phyloP scores from a whole-genome alignment of 2,797 vertebrate genomes.

The Holocentrus rufus region DNA sequence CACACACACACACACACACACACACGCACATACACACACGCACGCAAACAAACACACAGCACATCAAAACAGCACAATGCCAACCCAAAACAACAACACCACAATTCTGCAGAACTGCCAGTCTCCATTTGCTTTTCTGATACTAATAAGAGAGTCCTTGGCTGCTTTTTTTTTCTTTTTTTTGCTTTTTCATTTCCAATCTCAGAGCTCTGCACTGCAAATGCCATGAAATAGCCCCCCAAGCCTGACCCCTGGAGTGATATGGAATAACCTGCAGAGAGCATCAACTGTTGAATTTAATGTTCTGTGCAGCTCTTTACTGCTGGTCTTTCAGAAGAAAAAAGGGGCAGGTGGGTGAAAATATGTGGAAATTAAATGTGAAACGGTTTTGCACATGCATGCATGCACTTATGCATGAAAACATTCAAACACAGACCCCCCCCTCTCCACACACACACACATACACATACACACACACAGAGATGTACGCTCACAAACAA shows the following conservation, averaged over 20 bases:
- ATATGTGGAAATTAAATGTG: slow-evolving; percentile 37
- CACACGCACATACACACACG: slow-evolving; percentile 3
- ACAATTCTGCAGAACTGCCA: slow-evolving; percentile 55
- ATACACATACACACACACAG: not conserved
- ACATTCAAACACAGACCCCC: slow-evolving; percentile 5
- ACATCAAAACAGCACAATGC: not conserved
- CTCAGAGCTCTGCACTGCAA: slow-evolving; percentile 61
- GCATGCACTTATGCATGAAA: slow-evolving; percentile 29
- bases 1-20: slow-evolving; percentile 37
- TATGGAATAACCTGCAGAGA: slow-evolving; percentile 73
- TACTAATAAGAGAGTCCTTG: slow-evolving; percentile 67
- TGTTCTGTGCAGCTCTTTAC: slow-evolving; percentile 60
- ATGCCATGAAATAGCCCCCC: slow-evolving; percentile 69
- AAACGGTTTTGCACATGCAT: slow-evolving; percentile 47
- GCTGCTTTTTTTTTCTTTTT: slow-evolving; percentile 55
- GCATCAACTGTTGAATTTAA: slow-evolving; percentile 69
- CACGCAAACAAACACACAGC: slow-evolving; percentile 3
- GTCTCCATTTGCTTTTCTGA: slow-evolving; percentile 63
- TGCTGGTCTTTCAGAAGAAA: slow-evolving; percentile 38
- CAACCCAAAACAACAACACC: slow-evolving; percentile 43
- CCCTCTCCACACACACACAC: slow-evolving; percentile 2
- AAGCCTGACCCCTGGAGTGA: slow-evolving; percentile 67
- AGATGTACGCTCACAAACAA: not conserved
- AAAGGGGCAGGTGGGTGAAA: slow-evolving; percentile 39
- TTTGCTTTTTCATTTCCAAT: slow-evolving; percentile 59